phyloP scores from a whole-genome alignment of 2,113 vertebrate species.

The Meleagris gallopavo region DNA sequence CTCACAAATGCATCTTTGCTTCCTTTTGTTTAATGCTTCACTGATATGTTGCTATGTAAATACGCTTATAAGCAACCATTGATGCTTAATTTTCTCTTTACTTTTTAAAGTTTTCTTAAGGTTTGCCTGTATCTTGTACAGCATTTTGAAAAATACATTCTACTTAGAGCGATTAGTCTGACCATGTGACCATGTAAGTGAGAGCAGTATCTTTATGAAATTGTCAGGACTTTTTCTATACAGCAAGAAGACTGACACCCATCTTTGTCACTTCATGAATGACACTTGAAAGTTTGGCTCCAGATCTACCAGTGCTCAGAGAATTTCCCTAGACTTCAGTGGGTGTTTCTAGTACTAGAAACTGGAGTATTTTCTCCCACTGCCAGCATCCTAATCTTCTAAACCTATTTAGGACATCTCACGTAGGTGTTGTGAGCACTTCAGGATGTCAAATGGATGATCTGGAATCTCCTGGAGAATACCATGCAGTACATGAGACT shows the following conservation, averaged over 20 bases:
- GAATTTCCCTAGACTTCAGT: not conserved
- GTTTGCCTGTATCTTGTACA: not conserved
- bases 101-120: not conserved
- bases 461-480: not conserved
- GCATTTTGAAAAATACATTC: not conserved
- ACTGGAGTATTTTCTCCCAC: not conserved
- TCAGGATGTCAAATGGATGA: not conserved
- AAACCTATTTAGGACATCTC: not conserved
- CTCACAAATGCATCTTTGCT: not conserved
- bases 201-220: not conserved
- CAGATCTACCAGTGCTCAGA: not conserved
- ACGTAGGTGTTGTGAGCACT: not conserved
- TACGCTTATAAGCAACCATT: not conserved
- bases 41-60: not conserved
- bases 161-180: not conserved
- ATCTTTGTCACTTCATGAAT: not conserved
- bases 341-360: not conserved
- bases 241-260: not conserved
- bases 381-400: not conserved
- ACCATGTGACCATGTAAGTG: not conserved
- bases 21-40: not conserved
- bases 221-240: not conserved
- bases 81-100: not conserved
- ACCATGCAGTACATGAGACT: not conserved
- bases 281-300: not conserved